A percentile compares a stretch with the other conserved stretches of the same genome.
phyloP scores from a whole-genome alignment of 2,797 vertebrate species.

The Hybognathus amarus region DNA sequence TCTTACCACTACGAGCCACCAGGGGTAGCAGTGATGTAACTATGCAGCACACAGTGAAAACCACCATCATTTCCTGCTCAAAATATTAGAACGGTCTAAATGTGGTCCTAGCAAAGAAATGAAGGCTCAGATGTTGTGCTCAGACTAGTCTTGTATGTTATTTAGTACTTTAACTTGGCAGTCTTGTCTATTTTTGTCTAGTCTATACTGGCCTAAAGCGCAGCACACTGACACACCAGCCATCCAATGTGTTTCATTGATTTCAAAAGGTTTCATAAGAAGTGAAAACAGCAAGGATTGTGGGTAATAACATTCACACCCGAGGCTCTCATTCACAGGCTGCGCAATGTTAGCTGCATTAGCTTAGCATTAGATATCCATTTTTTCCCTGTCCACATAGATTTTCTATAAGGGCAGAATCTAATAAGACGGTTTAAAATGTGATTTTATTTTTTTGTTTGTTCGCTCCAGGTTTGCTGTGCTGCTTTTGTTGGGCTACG shows the following conservation, averaged over 20 bases:
- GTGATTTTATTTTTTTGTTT: neutral
- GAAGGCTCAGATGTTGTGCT: neutral
- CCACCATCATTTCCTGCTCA: neutral
- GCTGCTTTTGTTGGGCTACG: neutral
- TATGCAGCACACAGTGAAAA: neutral
- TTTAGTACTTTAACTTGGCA: neutral
- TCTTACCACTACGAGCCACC: neutral
- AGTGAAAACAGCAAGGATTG: slow-evolving; percentile 33
- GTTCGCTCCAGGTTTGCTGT: neutral
- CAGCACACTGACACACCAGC: neutral
- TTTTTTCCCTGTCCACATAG: too few relatives aligned
- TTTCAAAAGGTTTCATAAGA: slow-evolving; percentile 47
- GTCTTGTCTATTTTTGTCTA: neutral
- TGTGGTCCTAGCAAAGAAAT: neutral
- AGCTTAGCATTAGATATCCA: neutral
- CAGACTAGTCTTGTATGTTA: neutral
- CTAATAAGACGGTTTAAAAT: neutral
- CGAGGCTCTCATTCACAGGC: slow-evolving; percentile 20
- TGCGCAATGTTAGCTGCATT: neutral
- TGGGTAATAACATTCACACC: slow-evolving; percentile 28
- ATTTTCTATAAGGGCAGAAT: neutral
- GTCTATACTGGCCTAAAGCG: neutral
- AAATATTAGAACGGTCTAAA: neutral
- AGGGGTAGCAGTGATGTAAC: slow-evolving; percentile 27
- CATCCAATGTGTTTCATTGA: slow-evolving; percentile 37